Percentiles rank a stretch among this genome's conserved stretches.
Evolutionary conservation across 1,140 invertebrate species (phyloP).

Genomic region (Dryas iulia): DNA sequence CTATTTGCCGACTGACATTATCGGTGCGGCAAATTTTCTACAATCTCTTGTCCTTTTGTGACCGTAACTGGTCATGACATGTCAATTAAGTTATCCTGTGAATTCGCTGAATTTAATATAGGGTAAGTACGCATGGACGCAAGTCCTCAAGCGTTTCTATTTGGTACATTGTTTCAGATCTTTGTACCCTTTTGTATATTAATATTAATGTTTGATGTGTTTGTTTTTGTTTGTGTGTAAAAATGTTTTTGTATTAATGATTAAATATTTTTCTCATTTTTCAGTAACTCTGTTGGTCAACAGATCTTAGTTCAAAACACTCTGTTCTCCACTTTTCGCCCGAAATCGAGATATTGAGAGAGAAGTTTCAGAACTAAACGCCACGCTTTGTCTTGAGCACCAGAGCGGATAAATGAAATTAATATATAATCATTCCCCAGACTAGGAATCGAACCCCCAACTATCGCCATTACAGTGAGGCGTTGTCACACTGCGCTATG

Average conservation of each 20-base stretch:
- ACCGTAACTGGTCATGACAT: constrained; percentile 68
- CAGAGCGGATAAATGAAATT: no score
- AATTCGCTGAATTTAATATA: constrained; percentile 13
- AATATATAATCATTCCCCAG: no score
- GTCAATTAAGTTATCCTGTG: constrained; percentile 72
- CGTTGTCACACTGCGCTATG: no score
- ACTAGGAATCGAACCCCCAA: no score
- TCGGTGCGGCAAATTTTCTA: constrained; percentile 69
- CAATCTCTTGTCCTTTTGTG: constrained; percentile 72
- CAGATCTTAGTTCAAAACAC: no score
- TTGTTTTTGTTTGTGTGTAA: not conserved
- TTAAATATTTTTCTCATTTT: no score
- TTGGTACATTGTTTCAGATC: not conserved
- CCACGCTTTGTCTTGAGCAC: no score
- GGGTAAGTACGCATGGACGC: not conserved
- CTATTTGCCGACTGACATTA: constrained; percentile 62
- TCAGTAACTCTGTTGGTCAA: no score
- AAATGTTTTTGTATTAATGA: not conserved
- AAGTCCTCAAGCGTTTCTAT: not conserved
- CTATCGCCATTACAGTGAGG: no score
- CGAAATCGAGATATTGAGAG: no score
- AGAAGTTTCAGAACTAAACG: no score
- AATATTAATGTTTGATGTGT: not conserved
- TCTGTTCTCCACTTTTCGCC: no score
- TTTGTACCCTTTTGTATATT: not conserved